Base-by-base conservation (phyloP, 2,113 vertebrate species). In the Xiphorhynchus elegans region DNA sequence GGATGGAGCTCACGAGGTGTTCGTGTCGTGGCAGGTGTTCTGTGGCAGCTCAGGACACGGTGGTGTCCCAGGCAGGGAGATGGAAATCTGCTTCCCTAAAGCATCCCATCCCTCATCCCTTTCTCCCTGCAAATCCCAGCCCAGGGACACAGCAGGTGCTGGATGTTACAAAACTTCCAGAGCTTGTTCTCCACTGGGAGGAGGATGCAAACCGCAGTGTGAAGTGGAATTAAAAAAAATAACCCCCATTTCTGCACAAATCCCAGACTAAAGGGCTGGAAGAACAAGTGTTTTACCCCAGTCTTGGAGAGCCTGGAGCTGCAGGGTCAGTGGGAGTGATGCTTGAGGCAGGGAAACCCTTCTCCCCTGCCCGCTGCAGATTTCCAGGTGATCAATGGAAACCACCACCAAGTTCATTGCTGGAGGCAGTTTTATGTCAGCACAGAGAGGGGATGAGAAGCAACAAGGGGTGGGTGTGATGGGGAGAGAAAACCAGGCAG, bases 251-350 rank as follows among this genome's bases (percentile, higher is more conserved):
- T 55, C 35, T 63, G 58, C 53, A 62, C 53, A 53, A 76, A 68
- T 1, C 13, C 20, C 35, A 17, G 20, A 16, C 11, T 44, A 55
- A 67, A 74, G 29, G 42, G 47, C 73, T 81, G 81, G 62, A 37
- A 82, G 33, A 53, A 75, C 11, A 18, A 60, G 13, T 9, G 58
- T 3, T 33, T 66, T 10, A 10, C 18, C 66, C 15, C 11, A 0
- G 0, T 23, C 15, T 46, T 12, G 25, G 60, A 59, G 23, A 13
- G 6, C 6, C 84, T 56, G 87, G 68, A 84, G 55, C 69, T 37
- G 50, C 26, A 40, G 64, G 29, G 26, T 72, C 1, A 0, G 31
- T 2, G 2, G 40, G 29, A 83, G 29, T 0, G 0, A 66, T 31
- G 55, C 49, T 59, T 4, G 2, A 46, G 50, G 42, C 42, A 58